Percentiles rank a stretch among this genome's conserved stretches.
Evolutionary conservation across 2,797 vertebrate genomes (phyloP).

Genomic region (Rhinella marina): DNA sequence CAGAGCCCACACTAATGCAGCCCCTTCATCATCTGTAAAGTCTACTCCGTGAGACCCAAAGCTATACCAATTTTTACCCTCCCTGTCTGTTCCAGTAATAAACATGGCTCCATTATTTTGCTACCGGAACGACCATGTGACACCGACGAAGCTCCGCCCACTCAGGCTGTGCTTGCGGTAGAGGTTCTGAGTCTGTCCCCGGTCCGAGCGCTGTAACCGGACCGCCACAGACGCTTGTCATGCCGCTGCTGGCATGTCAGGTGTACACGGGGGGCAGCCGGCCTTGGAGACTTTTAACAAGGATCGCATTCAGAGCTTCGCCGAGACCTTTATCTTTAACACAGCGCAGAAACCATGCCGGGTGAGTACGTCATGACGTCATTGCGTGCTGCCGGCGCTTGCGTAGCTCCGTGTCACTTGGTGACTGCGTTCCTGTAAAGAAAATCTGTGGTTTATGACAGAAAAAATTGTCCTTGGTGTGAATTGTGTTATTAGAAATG

Average conservation of each 20-base stretch:
- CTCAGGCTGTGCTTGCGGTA: background rate
- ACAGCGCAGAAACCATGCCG: constrained; percentile 11
- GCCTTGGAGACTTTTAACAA: background rate
- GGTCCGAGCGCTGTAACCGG: background rate
- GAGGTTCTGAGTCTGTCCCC: background rate
- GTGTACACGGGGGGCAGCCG: background rate
- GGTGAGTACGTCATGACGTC: constrained; percentile 49
- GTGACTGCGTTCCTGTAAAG: too few relatives aligned
- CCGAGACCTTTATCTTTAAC: background rate
- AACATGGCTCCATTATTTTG: background rate
- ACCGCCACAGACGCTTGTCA: background rate
- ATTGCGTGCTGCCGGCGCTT: background rate
- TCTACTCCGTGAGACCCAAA: too few relatives aligned
- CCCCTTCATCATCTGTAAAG: too few relatives aligned
- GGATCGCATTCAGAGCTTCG: background rate
- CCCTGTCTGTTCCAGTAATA: background rate
- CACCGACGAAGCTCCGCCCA: background rate
- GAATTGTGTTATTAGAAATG: too few relatives aligned
- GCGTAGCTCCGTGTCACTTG: background rate
- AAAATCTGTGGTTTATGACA: too few relatives aligned
- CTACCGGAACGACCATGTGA: background rate
- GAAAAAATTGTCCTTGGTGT: too few relatives aligned
- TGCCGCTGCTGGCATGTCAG: background rate
- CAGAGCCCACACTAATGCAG: too few relatives aligned
- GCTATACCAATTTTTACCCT: too few relatives aligned